Conservation (phyloP, 2,888 invertebrate genomes). For the Eristalis pertinax region DNA sequence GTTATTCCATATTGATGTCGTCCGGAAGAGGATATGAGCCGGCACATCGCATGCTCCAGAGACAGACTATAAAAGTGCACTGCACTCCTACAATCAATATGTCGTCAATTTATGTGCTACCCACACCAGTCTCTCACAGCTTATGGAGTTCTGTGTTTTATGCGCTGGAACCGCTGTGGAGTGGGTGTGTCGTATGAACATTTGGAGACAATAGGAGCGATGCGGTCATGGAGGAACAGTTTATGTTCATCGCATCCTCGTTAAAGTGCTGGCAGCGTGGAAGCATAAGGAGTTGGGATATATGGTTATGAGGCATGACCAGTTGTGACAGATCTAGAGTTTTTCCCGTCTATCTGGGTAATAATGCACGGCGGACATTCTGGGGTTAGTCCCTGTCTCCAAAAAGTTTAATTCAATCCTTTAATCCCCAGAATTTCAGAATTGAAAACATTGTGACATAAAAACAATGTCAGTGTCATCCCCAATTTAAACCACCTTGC, state of each 20-base stretch:
- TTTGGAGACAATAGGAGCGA: not conserved
- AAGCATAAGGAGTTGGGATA: not conserved
- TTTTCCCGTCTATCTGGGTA: not conserved
- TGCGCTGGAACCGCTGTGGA: not conserved
- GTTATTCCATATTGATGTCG: conserved; percentile 12
- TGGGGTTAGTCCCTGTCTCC: too few relatives aligned
- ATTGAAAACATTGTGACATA: too few relatives aligned
- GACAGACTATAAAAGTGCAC: conserved; percentile 9
- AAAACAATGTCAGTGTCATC: too few relatives aligned
- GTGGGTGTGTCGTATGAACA: not conserved
- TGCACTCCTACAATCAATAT: conserved; percentile 2
- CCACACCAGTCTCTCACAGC: not conserved
- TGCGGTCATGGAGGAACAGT: not conserved
- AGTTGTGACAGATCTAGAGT: not conserved
- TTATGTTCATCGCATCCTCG: not conserved
- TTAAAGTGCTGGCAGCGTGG: not conserved
- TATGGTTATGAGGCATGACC: not conserved
- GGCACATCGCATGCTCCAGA: conserved; percentile 21
- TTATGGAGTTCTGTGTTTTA: not conserved
- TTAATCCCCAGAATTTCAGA: too few relatives aligned
- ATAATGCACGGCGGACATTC: not conserved
- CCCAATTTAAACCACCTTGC: too few relatives aligned
- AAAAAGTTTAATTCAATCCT: too few relatives aligned
- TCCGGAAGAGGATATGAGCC: conserved; percentile 46
- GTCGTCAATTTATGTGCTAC: conserved; percentile 10